phyloP scores from a whole-genome alignment of 2,797 vertebrate genomes.

The Leucoraja ocellata region DNA sequence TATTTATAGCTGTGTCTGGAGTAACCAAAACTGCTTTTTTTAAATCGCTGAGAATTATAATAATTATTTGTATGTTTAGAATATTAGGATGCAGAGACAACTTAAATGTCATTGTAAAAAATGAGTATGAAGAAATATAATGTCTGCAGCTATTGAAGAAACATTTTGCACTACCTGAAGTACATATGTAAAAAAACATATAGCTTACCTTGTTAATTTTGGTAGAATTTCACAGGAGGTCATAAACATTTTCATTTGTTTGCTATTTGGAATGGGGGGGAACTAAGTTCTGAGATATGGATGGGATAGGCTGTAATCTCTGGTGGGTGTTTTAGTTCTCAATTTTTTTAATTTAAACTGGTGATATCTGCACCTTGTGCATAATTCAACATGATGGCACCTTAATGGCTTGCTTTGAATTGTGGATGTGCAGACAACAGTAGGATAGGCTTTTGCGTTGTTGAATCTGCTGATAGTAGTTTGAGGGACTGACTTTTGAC shows the following conservation, averaged over 20 bases:
- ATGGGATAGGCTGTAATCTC: not conserved
- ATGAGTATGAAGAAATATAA: not conserved
- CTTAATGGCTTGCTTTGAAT: conserved; percentile 33
- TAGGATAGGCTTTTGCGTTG: conserved; percentile 24
- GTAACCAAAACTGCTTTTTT: not conserved
- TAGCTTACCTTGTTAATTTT: not conserved
- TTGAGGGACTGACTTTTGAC: conserved; percentile 11
- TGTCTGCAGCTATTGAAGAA: not conserved
- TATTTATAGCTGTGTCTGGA: not conserved
- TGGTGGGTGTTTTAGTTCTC: not conserved
- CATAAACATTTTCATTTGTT: not conserved
- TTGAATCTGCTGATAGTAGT: conserved; percentile 12
- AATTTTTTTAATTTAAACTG: not conserved
- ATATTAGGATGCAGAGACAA: not conserved
- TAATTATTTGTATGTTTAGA: not conserved
- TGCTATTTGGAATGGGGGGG: not conserved
- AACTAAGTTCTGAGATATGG: not conserved
- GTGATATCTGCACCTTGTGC: conserved; percentile 9
- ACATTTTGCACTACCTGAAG: not conserved
- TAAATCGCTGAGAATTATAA: not conserved
- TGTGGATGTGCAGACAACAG: not conserved
- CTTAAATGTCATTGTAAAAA: not conserved
- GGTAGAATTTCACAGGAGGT: not conserved
- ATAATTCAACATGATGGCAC: conserved; percentile 19
- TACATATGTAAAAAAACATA: not conserved